Base-by-base conservation (phyloP, 2,113 vertebrate species). In the Tupaia tana region DNA sequence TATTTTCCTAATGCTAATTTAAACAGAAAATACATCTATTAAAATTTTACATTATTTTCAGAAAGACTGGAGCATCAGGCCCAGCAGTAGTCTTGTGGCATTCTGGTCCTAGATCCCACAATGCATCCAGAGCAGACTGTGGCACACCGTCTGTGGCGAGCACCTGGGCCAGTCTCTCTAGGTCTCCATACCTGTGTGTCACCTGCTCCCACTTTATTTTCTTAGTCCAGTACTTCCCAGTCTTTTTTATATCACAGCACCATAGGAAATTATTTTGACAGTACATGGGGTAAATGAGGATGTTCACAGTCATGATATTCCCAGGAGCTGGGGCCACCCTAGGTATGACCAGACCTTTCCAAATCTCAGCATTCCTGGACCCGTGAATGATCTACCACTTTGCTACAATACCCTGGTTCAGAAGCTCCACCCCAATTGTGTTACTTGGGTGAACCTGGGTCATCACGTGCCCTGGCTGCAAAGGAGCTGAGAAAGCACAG, bases 71-170 rank as follows among this genome's bases (percentile, higher is more conserved):
- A 91, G 18, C 89, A n/a, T 9, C 1, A 10, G 4, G 25, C 67
- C 18, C 16, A 89, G 67, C 64, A 82, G 9, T 16, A 19, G 20
- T 67, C 34, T 19, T 31, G 5, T 22, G 31, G 66, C 83, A 91
- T 20, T 31, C 31, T 43, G 56, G 19, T 91, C 24, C 71, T 59
- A 20, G 52, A 59, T n/a, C 31, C 34, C 3, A 6, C 25, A 4
- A 8, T 7, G 7, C 24, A 15, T 8, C 63, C 34, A 31, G 27
- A 58, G 25, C 15, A 63, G 52, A 27, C 19, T 7, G 11, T 14
- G 10, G 11, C 22, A 0, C 0, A 1, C 43, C 29, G 1, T 61
- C 43, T 43, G 15, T 0, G 19, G 56, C 56, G n/a, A 74, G 6
- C 63, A 16, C 12, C n/a, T 2, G 43, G 3, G 2, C 52, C 58